Evolutionary conservation across 2,888 invertebrate species (phyloP).

Genomic region (Lepetodrilus schrolli): DNA sequence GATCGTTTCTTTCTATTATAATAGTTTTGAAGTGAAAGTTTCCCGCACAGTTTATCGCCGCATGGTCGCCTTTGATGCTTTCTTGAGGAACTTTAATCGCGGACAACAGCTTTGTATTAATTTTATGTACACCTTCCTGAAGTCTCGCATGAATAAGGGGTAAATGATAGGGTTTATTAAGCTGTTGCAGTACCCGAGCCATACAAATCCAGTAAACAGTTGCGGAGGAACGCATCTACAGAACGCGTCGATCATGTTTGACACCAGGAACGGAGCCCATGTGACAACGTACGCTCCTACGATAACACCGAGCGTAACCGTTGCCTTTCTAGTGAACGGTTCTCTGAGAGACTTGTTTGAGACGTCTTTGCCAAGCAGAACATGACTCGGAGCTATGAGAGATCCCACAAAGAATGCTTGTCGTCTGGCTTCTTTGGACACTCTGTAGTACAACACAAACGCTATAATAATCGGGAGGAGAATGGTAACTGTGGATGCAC

Average conservation of each 20-base stretch:
- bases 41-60: neutral
- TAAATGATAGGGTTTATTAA: conserved; percentile 67
- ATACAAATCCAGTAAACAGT: conserved; percentile 58
- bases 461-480: conserved; percentile 65
- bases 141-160: conserved; percentile 67
- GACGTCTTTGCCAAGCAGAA: conserved; percentile 59
- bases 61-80: conserved; percentile 4
- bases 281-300: conserved; percentile 66
- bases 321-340: conserved; percentile 66
- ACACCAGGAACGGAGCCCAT: conserved; percentile 65
- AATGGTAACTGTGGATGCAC: conserved; percentile 61
- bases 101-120: conserved; percentile 53
- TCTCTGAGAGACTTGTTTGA: conserved; percentile 60
- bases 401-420: conserved; percentile 62
- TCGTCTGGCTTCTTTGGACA: conserved; percentile 65
- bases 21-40: no score
- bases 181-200: conserved; percentile 67
- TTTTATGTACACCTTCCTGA: conserved; percentile 60
- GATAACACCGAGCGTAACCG: conserved; percentile 64
- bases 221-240: conserved; percentile 59
- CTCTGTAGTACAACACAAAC: conserved; percentile 60
- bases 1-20: no score
- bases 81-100: conserved; percentile 27
- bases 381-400: conserved; percentile 58
- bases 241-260: conserved; percentile 55